Evolutionary conservation across 2,797 vertebrate species (phyloP).

Genomic region (Triplophysa yarkandensis): DNA sequence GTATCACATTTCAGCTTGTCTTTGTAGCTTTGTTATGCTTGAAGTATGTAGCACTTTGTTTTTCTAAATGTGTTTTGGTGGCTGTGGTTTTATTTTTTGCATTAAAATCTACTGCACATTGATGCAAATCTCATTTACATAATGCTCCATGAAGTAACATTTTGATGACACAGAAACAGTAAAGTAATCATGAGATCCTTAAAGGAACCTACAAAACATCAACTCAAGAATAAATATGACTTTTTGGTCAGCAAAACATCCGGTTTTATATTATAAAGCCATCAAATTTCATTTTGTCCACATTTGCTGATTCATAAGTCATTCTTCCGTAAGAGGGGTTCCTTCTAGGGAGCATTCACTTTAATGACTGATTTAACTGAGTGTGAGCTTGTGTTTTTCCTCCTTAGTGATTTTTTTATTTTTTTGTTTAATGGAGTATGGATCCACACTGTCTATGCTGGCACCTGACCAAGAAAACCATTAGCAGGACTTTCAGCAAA

Average conservation of each 20-base stretch:
- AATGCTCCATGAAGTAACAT: background rate
- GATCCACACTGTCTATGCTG: slow-evolving; percentile 33
- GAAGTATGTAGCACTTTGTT: background rate
- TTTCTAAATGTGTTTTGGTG: background rate
- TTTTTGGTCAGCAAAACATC: background rate
- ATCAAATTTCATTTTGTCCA: background rate
- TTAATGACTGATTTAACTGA: slow-evolving; percentile 21
- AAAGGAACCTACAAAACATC: background rate
- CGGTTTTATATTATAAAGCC: background rate
- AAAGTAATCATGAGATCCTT: background rate
- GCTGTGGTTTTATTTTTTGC: no score
- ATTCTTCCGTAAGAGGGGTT: slow-evolving; percentile 6
- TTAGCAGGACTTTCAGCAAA: slow-evolving; percentile 21
- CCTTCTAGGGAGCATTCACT: background rate
- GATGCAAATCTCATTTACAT: no score
- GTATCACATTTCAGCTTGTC: background rate
- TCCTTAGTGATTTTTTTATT: background rate
- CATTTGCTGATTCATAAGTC: background rate
- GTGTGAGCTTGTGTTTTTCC: slow-evolving; percentile 14
- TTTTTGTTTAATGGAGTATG: slow-evolving; percentile 28
- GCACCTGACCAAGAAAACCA: slow-evolving; percentile 35
- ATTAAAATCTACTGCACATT: no score
- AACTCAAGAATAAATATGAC: background rate
- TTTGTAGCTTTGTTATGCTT: background rate
- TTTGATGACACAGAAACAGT: background rate